Evolutionary conservation across 2,113 vertebrate genomes (phyloP).

Genomic region (Melanocharis versteri): DNA sequence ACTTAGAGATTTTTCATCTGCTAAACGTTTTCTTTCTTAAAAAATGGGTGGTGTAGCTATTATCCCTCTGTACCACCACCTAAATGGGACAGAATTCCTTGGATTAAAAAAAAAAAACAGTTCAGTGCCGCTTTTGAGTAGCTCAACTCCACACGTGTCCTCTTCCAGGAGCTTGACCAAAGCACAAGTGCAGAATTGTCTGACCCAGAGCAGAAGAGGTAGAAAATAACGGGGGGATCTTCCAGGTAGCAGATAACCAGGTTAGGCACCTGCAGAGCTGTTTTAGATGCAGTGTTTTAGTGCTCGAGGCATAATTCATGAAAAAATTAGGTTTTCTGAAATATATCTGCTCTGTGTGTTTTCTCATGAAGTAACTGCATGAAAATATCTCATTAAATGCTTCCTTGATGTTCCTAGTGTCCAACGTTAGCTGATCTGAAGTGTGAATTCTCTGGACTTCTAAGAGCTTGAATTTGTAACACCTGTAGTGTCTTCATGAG

Average conservation of each 20-base stretch:
- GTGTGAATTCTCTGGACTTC: neutral
- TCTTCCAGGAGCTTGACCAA: neutral
- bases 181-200: neutral
- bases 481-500: neutral
- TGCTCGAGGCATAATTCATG: neutral
- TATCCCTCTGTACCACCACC: neutral
- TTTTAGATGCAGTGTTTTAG: neutral
- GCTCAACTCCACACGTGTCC: accelerated
- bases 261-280: neutral
- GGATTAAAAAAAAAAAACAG: neutral
- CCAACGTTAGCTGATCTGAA: neutral
- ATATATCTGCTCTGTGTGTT: neutral
- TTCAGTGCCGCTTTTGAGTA: neutral
- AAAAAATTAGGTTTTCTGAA: neutral
- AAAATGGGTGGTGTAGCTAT: accelerated
- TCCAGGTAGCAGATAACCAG: neutral
- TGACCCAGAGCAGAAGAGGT: neutral
- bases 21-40: neutral
- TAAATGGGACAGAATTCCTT: neutral
- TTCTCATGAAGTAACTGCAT: neutral
- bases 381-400: neutral
- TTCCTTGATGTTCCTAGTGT: neutral
- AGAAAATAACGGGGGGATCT: neutral
- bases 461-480: neutral
- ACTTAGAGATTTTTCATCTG: neutral